Percentiles rank a stretch among this genome's conserved stretches.
phyloP scores from a whole-genome alignment of 2,797 vertebrate genomes.

The Xenopus petersii region DNA sequence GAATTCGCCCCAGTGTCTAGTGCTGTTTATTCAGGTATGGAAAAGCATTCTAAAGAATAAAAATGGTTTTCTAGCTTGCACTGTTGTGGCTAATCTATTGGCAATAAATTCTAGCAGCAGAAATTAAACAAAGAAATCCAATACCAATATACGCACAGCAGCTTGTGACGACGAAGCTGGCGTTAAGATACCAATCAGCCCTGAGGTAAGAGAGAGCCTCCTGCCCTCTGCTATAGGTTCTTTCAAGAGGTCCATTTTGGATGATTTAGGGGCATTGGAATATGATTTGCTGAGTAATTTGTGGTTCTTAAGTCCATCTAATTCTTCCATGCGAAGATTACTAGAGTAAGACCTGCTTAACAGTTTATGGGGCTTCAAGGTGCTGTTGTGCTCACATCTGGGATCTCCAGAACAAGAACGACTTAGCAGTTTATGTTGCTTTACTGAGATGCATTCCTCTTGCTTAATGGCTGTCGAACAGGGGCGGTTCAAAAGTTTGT shows the following conservation, averaged over 20 bases:
- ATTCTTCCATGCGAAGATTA: constrained; percentile 76
- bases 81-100: too few species aligned
- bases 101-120: too few species aligned
- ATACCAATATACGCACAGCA: constrained; percentile 65
- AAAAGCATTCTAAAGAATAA: too few species aligned
- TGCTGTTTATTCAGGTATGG: too few species aligned
- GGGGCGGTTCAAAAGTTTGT: constrained; percentile 76
- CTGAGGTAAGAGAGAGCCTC: constrained; percentile 89
- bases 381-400: constrained; percentile 74
- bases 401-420: constrained; percentile 76
- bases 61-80: too few species aligned
- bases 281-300: constrained; percentile 79
- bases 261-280: constrained; percentile 74
- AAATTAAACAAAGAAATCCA: neutral
- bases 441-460: constrained; percentile 73
- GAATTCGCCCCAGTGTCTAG: too few species aligned
- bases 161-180: constrained; percentile 76
- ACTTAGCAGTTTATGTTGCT: constrained; percentile 75
- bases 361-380: constrained; percentile 78
- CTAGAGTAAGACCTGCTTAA: constrained; percentile 80
- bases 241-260: constrained; percentile 77
- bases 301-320: constrained; percentile 79
- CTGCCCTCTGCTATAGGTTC: constrained; percentile 76
- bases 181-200: constrained; percentile 86
- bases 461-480: constrained; percentile 67